Evolutionary conservation across 2,888 invertebrate species (phyloP).

Genomic region (Chloroclystis v-ata): DNA sequence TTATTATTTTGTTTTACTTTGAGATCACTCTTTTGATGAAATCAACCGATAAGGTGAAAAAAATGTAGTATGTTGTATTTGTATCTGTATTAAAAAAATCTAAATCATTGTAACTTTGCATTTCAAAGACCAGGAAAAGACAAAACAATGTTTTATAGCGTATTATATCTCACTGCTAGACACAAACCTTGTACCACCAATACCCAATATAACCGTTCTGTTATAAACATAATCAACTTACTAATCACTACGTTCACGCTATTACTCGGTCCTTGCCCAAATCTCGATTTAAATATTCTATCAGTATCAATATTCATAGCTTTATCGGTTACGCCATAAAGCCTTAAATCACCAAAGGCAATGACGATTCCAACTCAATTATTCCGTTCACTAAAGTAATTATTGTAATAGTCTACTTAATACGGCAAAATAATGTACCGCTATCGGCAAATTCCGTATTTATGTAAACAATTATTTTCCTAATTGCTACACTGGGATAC

Average conservation of each 20-base stretch:
- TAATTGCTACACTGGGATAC: constrained; percentile 63
- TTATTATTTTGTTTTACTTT: too few relatives aligned
- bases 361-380: constrained; percentile 52
- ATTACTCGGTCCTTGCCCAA: constrained; percentile 15
- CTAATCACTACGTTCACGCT: constrained; percentile 18
- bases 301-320: constrained; percentile 21
- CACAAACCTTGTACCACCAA: too few relatives aligned
- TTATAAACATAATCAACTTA: not conserved
- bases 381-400: constrained; percentile 58
- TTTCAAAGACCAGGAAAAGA: too few relatives aligned
- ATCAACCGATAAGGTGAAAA: too few relatives aligned
- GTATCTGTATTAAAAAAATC: too few relatives aligned
- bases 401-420: constrained; percentile 64
- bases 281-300: constrained; percentile 26
- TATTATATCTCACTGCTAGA: too few relatives aligned
- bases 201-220: not conserved
- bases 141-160: too few relatives aligned
- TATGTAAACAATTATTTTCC: constrained; percentile 70
- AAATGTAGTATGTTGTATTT: too few relatives aligned
- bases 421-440: constrained; percentile 58
- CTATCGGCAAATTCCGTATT: constrained; percentile 61
- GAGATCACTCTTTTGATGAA: too few relatives aligned
- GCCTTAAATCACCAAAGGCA: constrained; percentile 33
- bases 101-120: too few relatives aligned
- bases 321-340: constrained; percentile 21